phyloP scores from a whole-genome alignment of 2,888 invertebrate genomes.

The Amphipoea lucens region DNA sequence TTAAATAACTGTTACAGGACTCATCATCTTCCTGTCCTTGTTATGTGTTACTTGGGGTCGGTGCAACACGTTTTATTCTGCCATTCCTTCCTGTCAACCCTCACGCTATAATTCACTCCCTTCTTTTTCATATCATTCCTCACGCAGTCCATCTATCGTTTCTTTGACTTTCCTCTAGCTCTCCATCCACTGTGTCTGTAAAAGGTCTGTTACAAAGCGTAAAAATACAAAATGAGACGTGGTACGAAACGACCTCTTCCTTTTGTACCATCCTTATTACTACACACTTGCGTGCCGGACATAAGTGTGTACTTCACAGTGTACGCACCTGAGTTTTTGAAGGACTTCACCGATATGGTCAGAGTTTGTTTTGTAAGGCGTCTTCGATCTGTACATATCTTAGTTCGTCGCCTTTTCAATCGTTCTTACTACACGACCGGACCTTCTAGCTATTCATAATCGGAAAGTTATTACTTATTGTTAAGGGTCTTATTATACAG shows the following conservation, averaged over 20 bases:
- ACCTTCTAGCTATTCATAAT: neutral
- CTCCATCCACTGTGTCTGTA: no score
- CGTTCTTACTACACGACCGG: neutral
- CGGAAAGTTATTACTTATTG: neutral
- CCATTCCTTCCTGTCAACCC: no score
- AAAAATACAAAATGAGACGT: neutral
- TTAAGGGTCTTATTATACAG: neutral
- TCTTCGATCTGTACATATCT: neutral
- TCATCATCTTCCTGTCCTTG: no score
- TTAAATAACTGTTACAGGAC: no score
- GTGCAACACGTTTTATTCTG: no score
- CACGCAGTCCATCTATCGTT: no score
- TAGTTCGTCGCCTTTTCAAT: neutral
- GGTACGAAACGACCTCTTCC: neutral
- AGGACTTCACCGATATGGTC: slow-evolving; percentile 32
- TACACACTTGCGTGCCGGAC: slow-evolving; percentile 8
- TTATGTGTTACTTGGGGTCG: no score
- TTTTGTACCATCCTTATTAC: slow-evolving; percentile 13
- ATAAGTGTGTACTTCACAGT: neutral
- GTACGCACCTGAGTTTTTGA: slow-evolving; percentile 36
- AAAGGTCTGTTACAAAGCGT: neutral
- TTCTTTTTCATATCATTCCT: no score
- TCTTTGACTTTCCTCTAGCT: no score
- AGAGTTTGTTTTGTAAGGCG: slow-evolving; percentile 16
- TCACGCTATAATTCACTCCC: no score